These are phyloP conservation scores for Laticauda laticaudata DNA, from an alignment of 2,113 vertebrate species.

Conservation along the genomic window DNA sequence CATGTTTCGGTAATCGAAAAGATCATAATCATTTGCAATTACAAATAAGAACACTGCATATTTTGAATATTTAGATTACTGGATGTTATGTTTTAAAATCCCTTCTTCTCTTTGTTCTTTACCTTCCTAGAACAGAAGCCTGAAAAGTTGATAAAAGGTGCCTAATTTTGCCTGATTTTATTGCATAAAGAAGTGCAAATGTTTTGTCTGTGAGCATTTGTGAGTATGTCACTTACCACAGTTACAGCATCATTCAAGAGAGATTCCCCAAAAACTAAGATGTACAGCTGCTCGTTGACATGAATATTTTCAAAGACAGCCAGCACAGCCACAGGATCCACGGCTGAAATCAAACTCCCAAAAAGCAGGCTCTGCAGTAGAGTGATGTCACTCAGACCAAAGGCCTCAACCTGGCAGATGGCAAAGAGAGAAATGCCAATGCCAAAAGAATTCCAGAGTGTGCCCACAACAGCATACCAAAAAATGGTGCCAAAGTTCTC, in stretches of 20 bases:
- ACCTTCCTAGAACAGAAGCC: conserved; percentile 27
- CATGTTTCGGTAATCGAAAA: not conserved
- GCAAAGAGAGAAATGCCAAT: conserved; percentile 91
- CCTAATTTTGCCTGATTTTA: not conserved
- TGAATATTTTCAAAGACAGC: conserved; percentile 94
- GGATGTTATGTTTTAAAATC: accelerated
- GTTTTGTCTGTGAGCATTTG: not conserved
- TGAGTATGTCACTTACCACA: conserved; percentile 82
- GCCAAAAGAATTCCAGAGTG: conserved; percentile 93
- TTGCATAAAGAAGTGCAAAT: not conserved
- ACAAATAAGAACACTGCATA: not conserved
- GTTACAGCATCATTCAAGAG: conserved; percentile 95
- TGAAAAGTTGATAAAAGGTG: conserved; percentile 9
- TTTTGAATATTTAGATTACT: not conserved
- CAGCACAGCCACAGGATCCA: conserved; percentile 93
- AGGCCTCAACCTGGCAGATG: conserved; percentile 90
- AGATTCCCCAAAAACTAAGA: conserved; percentile 95
- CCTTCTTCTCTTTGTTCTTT: not conserved
- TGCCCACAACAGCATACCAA: conserved; percentile 93
- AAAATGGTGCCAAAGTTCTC: conserved; percentile 96
- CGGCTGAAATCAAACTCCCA: conserved; percentile 90
- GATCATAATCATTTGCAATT: not conserved
- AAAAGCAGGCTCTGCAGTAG: conserved; percentile 94
- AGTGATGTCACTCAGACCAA: conserved; percentile 89
- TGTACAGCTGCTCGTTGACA: conserved; percentile 95